phyloP scores from a whole-genome alignment of 2,888 invertebrate genomes.

The Podotricha telesiphe region DNA sequence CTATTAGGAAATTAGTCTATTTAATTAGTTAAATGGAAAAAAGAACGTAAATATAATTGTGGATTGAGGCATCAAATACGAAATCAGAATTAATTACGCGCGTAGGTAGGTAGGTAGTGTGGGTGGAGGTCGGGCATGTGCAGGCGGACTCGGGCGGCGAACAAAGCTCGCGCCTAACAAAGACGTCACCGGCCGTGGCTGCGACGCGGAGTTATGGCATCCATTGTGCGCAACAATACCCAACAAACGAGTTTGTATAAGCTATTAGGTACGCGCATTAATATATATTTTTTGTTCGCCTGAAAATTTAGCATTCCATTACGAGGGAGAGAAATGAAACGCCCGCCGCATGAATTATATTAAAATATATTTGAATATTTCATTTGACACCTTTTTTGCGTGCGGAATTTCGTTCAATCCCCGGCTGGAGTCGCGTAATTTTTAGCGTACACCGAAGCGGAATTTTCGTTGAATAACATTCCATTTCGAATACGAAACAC shows the following conservation, averaged over 20 bases:
- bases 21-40: slow-evolving; percentile 55
- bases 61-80: slow-evolving; percentile 44
- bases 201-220: slow-evolving; percentile 83
- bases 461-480: slow-evolving; percentile 82
- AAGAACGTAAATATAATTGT: slow-evolving; percentile 46
- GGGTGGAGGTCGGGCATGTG: slow-evolving; percentile 62
- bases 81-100: slow-evolving; percentile 47
- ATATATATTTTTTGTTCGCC: slow-evolving; percentile 84
- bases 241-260: slow-evolving; percentile 85
- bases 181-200: slow-evolving; percentile 83
- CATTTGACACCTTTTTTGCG: slow-evolving; percentile 84
- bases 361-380: slow-evolving; percentile 85
- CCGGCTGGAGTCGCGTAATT: slow-evolving; percentile 77
- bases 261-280: slow-evolving; percentile 84
- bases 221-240: slow-evolving; percentile 84
- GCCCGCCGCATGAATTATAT: slow-evolving; percentile 84
- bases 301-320: slow-evolving; percentile 84
- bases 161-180: slow-evolving; percentile 81
- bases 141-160: slow-evolving; percentile 74
- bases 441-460: slow-evolving; percentile 78
- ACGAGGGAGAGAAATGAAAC: slow-evolving; percentile 84
- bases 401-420: slow-evolving; percentile 81
- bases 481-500: slow-evolving; percentile 79
- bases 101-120: slow-evolving; percentile 52
- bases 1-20: slow-evolving; percentile 49